Conservation (phyloP, 2,888 invertebrate genomes). For the Muschampia plurimacula region DNA sequence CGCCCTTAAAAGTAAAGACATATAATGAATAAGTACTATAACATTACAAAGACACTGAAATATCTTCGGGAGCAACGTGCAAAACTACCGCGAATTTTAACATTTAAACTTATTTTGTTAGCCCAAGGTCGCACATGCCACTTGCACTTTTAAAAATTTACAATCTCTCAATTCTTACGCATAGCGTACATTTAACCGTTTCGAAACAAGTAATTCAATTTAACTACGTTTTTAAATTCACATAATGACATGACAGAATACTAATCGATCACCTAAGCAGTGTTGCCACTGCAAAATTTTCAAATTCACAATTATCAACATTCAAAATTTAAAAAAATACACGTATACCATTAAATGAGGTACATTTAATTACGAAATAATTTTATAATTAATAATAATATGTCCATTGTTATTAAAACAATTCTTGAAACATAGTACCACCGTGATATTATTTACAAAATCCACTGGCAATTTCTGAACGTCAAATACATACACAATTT, state of each 20-base stretch:
- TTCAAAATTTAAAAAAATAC: constrained; percentile 16
- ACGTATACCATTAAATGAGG: not conserved
- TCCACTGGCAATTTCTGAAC: not conserved
- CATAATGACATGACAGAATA: not conserved
- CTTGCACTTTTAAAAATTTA: constrained; percentile 2
- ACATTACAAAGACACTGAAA: constrained; percentile 40
- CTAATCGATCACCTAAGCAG: not conserved
- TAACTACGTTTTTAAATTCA: constrained; percentile 18
- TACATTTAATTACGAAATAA: not conserved
- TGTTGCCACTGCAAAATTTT: constrained; percentile 26
- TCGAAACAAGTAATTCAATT: constrained; percentile 16
- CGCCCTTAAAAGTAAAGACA: not conserved
- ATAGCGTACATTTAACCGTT: constrained; percentile 1
- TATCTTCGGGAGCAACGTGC: constrained; percentile 40
- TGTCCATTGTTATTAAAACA: not conserved
- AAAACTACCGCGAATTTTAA: constrained; percentile 35
- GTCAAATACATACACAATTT: not conserved
- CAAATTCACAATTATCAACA: constrained; percentile 30
- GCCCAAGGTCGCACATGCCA: not conserved
- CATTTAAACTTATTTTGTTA: constrained; percentile 5
- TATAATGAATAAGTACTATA: constrained; percentile 38
- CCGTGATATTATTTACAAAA: not conserved
- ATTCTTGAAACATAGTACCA: not conserved
- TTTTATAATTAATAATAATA: constrained; percentile 2
- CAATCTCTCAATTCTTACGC: constrained; percentile 15